phyloP scores from a whole-genome alignment of 1,140 invertebrate genomes.

The Aphis craccivora region DNA sequence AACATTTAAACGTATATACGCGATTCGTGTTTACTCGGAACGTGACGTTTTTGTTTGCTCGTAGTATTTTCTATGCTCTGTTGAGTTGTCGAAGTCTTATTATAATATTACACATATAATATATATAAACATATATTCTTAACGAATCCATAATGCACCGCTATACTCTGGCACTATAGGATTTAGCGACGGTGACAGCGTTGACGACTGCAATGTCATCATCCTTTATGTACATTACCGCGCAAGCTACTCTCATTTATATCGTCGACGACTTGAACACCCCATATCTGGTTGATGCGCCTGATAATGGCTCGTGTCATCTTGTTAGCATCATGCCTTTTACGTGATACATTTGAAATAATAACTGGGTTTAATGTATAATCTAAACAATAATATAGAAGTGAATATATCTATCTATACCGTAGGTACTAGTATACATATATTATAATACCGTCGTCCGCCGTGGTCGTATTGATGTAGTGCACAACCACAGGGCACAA shows the following conservation, averaged over 20 bases:
- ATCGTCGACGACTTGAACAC: no score
- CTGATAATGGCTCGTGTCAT: background rate
- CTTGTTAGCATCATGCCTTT: background rate
- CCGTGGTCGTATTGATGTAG: no score
- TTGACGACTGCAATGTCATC: background rate
- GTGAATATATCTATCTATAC: background rate
- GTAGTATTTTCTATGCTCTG: background rate
- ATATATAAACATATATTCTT: background rate
- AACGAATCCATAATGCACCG: background rate
- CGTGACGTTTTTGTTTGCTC: background rate
- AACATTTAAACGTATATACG: background rate
- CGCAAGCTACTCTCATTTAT: background rate
- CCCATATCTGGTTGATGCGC: background rate
- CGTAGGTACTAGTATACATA: no score
- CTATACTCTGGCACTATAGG: background rate
- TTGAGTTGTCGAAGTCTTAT: background rate
- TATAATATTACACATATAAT: background rate
- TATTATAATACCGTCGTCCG: background rate
- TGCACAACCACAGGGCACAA: no score
- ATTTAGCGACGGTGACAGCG: background rate
- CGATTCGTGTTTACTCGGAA: background rate
- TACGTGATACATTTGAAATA: background rate
- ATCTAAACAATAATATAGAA: background rate
- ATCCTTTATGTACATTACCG: background rate
- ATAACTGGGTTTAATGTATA: background rate